Percentiles rank a stretch among this genome's conserved stretches.
Conservation (phyloP, 2,888 invertebrate species). For the Himalopsyche japonica region DNA sequence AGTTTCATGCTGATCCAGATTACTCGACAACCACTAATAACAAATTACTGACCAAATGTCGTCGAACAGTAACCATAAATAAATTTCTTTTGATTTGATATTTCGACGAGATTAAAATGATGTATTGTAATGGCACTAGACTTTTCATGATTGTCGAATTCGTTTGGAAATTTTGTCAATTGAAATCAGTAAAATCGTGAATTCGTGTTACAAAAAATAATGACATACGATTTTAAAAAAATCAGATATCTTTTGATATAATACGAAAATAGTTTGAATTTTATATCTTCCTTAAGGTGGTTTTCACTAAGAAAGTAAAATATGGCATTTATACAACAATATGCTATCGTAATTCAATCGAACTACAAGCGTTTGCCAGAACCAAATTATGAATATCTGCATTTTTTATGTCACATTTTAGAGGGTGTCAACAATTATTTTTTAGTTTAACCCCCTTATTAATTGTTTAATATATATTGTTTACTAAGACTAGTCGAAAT, state of each 20-base stretch:
- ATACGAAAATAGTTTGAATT: not conserved
- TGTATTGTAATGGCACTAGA: not conserved
- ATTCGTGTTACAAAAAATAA: not conserved
- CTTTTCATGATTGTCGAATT: not conserved
- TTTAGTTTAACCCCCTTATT: too few species aligned
- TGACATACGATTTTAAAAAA: not conserved
- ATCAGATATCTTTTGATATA: not conserved
- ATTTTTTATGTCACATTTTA: too few species aligned
- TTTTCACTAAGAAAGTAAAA: too few species aligned
- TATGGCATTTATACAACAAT: too few species aligned
- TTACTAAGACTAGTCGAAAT: too few species aligned
- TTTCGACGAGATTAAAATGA: not conserved
- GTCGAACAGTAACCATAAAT: not conserved
- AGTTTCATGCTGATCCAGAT: not conserved
- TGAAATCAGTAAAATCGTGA: not conserved
- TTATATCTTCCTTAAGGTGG: too few species aligned
- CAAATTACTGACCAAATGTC: not conserved
- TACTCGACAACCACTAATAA: not conserved
- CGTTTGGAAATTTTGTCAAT: not conserved
- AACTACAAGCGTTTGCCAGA: too few species aligned
- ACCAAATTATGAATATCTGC: too few species aligned
- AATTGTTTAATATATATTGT: too few species aligned
- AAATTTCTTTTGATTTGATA: not conserved
- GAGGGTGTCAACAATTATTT: too few species aligned
- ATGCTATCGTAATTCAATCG: too few species aligned